Conservation (phyloP, 2,797 vertebrate species). For the Psittacula derbiana region DNA sequence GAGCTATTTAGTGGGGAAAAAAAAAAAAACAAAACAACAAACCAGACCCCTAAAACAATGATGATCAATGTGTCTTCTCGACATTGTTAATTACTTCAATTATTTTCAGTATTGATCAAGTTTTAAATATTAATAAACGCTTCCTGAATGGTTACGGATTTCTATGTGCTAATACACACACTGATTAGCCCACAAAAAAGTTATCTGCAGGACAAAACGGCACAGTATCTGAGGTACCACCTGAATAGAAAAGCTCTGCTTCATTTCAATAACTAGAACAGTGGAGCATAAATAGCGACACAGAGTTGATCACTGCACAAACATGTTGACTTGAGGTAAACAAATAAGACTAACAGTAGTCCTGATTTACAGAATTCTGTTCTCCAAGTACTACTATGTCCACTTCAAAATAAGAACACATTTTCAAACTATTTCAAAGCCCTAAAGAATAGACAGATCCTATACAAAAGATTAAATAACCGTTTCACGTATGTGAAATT, state of each 20-base stretch:
- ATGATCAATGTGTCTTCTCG: background rate
- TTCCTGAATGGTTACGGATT: background rate
- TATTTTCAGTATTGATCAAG: background rate
- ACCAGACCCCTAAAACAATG: background rate
- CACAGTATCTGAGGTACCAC: background rate
- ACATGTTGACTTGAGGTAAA: background rate
- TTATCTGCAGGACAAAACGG: background rate
- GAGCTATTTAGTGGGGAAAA: background rate
- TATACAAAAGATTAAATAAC: constrained; percentile 11
- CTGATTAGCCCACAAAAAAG: background rate
- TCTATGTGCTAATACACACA: background rate
- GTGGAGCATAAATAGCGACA: background rate
- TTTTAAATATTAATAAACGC: background rate
- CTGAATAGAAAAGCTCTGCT: background rate
- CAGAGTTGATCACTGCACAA: background rate
- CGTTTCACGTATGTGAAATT: background rate
- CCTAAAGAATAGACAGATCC: background rate
- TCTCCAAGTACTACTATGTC: background rate
- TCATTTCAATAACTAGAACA: background rate
- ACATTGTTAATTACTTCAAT: background rate
- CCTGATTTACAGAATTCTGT: background rate
- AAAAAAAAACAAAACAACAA: background rate
- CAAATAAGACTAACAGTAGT: background rate
- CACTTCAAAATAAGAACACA: background rate
- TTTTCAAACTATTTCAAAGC: background rate